These are phyloP conservation scores for Prenolepis imparis DNA, from an alignment of 2,888 invertebrate genomes.

Conservation along the genomic window DNA sequence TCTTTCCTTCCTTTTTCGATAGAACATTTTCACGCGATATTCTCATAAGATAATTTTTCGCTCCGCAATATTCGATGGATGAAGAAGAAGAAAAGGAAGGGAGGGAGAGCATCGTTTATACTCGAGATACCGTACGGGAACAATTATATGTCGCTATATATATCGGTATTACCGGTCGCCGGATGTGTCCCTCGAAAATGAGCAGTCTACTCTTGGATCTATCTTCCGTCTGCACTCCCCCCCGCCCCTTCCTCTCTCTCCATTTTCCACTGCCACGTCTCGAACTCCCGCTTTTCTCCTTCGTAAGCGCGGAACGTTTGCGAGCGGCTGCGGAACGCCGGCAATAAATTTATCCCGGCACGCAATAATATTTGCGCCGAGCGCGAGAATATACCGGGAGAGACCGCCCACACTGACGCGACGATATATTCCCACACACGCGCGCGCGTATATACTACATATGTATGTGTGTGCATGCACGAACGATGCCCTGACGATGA, in stretches of 20 bases:
- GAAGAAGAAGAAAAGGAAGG: too few species aligned
- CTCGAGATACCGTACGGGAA: too few species aligned
- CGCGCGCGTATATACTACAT: background rate
- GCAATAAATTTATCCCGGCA: slow-evolving; percentile 79
- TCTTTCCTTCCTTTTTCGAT: too few species aligned
- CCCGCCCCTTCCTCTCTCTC: background rate
- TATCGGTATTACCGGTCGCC: background rate
- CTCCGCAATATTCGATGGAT: too few species aligned
- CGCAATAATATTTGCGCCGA: slow-evolving; percentile 81
- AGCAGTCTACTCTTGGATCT: slow-evolving; percentile 14
- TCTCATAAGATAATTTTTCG: too few species aligned
- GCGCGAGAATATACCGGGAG: slow-evolving; percentile 71
- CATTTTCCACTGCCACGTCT: background rate
- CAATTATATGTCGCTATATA: too few species aligned
- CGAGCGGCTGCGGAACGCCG: slow-evolving; percentile 56
- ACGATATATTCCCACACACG: slow-evolving; percentile 8
- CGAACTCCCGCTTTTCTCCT: slow-evolving; percentile 34
- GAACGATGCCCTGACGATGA: slow-evolving; percentile 48
- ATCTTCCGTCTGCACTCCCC: background rate
- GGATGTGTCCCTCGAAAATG: background rate
- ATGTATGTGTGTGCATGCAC: background rate
- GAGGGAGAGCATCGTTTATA: too few species aligned
- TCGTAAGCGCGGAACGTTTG: slow-evolving; percentile 34
- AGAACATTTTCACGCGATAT: too few species aligned
- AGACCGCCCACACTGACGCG: slow-evolving; percentile 53